Conservation (phyloP, 1,140 invertebrate species). For the Dendroctonus valens region DNA sequence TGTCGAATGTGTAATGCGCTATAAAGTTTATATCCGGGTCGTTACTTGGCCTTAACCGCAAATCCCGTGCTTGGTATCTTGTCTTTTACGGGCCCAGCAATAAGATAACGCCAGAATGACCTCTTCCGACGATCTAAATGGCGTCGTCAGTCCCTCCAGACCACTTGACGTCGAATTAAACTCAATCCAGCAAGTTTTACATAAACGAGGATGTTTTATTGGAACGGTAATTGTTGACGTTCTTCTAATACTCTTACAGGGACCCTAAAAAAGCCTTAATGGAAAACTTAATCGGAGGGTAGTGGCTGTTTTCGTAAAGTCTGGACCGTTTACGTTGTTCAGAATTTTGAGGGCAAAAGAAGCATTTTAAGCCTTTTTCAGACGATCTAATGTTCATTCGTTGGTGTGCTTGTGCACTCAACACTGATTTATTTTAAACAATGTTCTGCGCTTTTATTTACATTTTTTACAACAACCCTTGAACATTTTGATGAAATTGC, state of each 20-base stretch:
- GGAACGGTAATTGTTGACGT: slow-evolving; percentile 33
- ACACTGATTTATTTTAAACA: too few relatives aligned
- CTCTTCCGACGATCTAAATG: slow-evolving; percentile 45
- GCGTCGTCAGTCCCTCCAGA: slow-evolving; percentile 42
- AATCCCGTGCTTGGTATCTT: slow-evolving; percentile 47
- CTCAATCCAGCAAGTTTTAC: slow-evolving; percentile 39
- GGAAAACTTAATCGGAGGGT: slow-evolving; percentile 12
- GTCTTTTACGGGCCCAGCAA: slow-evolving; percentile 44
- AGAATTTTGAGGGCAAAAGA: too few relatives aligned
- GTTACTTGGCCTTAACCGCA: slow-evolving; percentile 48
- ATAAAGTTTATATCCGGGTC: slow-evolving; percentile 49
- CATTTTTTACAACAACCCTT: too few relatives aligned
- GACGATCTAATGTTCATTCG: too few relatives aligned
- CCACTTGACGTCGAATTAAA: slow-evolving; percentile 45
- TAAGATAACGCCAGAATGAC: slow-evolving; percentile 48
- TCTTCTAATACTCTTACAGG: slow-evolving; percentile 11
- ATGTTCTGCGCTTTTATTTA: too few relatives aligned
- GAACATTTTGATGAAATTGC: too few relatives aligned
- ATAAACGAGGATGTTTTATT: slow-evolving; percentile 31
- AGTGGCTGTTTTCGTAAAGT: too few relatives aligned
- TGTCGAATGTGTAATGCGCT: slow-evolving; percentile 49
- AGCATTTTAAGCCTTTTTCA: too few relatives aligned
- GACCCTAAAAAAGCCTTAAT: slow-evolving; percentile 10
- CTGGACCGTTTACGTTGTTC: too few relatives aligned
- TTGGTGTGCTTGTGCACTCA: too few relatives aligned